Base-by-base conservation (phyloP, 1,140 invertebrate genomes). In the Procambarus clarkii region DNA sequence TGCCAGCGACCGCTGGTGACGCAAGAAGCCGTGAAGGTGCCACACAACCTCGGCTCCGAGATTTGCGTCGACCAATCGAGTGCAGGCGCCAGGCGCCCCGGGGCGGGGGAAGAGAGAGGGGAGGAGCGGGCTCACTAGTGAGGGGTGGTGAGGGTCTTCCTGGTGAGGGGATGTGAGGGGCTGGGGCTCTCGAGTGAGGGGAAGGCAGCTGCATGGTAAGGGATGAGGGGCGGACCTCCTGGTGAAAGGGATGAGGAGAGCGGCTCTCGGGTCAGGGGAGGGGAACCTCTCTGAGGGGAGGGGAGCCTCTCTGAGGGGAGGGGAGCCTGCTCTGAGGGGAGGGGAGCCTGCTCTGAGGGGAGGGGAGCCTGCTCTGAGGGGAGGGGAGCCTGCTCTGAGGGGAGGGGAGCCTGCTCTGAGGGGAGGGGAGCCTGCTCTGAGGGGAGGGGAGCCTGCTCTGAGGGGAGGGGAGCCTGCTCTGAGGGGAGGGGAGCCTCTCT, bases 31-130 rank as follows among this genome's bases (percentile, higher is more conserved):
- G 5, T 3, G 2, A 24, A 74, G 69, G 69, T 74, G 69, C 69
- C 69, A 50, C 86, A 24, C 44, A 88, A 88, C 86, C 86, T 88
- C 86, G 77, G 77, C 76, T 60, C 86, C 50, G 86, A 81, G 86
- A 88, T 88, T 88, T 81, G 50, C 64, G 58, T 88, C 86, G 64
- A 60, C 86, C 86, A 88, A 88, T 88, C 78, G 48, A 48, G 74
- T 74, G 69, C 50, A 54, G 45, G 71, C 71, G 50, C 71, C 69
- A 34, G 34, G 83, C 64, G 21, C 83, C 45, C 18, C 9, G n/a
- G 64, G 69, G 69, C 34, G 44, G 64, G 82, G 82, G 58, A 1
- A 34, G 34, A 34, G 80, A n/a, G 50, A 54, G 50, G 50, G 4
- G 50, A 54, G 50, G 50, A 13, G 50, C 50, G 50, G 50, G 34